These are phyloP conservation scores for Holothuria glaberrima DNA, from an alignment of 35 echinoderm and acorn worm species.

Conservation along the genomic window DNA sequence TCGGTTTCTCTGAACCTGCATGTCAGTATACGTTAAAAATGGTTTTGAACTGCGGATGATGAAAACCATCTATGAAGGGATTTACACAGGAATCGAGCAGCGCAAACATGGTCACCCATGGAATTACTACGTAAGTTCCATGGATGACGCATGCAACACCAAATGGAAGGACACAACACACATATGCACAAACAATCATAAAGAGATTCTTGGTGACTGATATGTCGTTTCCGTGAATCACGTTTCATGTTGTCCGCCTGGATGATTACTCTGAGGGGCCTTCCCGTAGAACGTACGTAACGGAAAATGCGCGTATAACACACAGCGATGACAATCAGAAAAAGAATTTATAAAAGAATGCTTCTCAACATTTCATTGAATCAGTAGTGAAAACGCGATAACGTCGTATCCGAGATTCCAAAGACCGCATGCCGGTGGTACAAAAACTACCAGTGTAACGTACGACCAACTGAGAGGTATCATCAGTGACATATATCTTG, in stretches of 20 bases:
- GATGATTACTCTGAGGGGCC: neutral
- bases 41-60: neutral
- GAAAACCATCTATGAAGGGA: neutral
- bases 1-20: neutral
- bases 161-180: neutral
- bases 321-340: neutral
- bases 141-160: neutral
- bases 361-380: slow-evolving; percentile 4
- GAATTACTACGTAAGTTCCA: neutral
- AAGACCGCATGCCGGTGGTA: neutral
- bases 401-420: neutral
- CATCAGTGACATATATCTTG: neutral
- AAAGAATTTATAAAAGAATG: neutral
- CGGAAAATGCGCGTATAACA: neutral
- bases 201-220: neutral
- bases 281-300: neutral
- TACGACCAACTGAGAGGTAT: neutral
- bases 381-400: neutral
- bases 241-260: no score
- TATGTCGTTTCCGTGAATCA: neutral
- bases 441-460: neutral
- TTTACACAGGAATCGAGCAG: neutral
- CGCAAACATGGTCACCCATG: neutral
- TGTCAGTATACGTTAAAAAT: neutral
- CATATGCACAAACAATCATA: neutral